Conservation (phyloP, 1,140 invertebrate genomes). For the Drosophila leontia region DNA sequence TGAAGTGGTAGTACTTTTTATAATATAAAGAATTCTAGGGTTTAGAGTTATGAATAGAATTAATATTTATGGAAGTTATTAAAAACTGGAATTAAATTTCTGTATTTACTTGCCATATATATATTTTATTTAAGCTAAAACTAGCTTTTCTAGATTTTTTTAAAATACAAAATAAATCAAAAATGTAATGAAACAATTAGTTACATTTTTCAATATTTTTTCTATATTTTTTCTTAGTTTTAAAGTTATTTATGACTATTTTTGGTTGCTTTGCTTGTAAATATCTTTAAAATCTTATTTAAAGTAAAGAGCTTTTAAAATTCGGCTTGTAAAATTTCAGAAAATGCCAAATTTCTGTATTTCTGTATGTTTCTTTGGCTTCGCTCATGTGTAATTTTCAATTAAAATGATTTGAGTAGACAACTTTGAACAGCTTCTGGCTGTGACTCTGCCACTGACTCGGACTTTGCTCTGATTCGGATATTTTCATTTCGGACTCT, state of each 20-base stretch:
- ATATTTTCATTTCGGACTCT: constrained; percentile 32
- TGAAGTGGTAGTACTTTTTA: neutral
- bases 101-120: neutral
- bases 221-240: too few relatives aligned
- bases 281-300: neutral
- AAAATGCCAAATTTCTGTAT: neutral
- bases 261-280: neutral
- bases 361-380: constrained; percentile 46
- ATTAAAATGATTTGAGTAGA: constrained; percentile 83
- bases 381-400: constrained; percentile 83
- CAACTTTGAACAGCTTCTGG: constrained; percentile 79
- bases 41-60: neutral
- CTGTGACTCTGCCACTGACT: constrained; percentile 35
- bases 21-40: neutral
- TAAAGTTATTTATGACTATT: neutral
- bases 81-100: neutral
- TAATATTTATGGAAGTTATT: neutral
- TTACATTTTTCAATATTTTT: neutral
- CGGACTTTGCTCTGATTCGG: constrained; percentile 23
- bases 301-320: neutral
- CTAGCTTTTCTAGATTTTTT: too few relatives aligned
- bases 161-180: too few relatives aligned
- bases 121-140: too few relatives aligned
- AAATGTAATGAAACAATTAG: too few relatives aligned
- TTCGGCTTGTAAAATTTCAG: neutral